Evolutionary conservation across 2,797 vertebrate species (phyloP), one percentile per base, ranked within the genome.

Genomic region (Stomatorhinus walkeri): DNA sequence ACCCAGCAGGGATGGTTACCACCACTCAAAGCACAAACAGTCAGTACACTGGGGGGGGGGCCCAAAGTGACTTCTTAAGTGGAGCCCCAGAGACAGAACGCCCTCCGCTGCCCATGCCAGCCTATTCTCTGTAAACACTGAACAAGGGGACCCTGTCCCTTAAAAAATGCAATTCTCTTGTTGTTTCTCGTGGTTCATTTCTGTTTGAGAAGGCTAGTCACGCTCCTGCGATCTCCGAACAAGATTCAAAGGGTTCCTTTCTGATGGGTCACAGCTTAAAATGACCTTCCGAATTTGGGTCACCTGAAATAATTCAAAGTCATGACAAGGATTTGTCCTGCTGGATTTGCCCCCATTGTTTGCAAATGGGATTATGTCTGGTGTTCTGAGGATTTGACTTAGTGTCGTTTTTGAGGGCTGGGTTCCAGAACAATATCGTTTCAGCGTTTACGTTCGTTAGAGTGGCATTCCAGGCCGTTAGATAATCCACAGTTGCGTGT

Each of bases 231-330:
- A 59, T 36, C 10, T 59, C 10, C 0, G 2, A 43, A 40, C 16
- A 19, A 19, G 36, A 79, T 79, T 43, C 36, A 9, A 43, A 79
- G 36, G 36, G 36, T 16, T n/a, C 16, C 72, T 86, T 22, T 24
- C 51, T 6, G 28, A 24, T 36, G 24, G 84, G 49, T 52, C 46
- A 28, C 36, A 46, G 56, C 43, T 87, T 10, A 61, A 61, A 46
- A 22, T 12, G 32, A 64, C 86, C 86, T 87, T 87, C 43, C 9
- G 10, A 61, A 48, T 61, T n/a, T 61, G 56, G 54, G 56, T 64
- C 54, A 87, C 40, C 86, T 87, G 86, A 64, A 87, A 64, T 61
- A 61, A 64, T 51, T 87, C 16, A 22, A 22, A 56, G 85, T 54
- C 49, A 87, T 87, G 32, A 87, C 24, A 9, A 36, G 85, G 52